phyloP scores from a whole-genome alignment of 2,888 invertebrate genomes.

The Unio pictorum region DNA sequence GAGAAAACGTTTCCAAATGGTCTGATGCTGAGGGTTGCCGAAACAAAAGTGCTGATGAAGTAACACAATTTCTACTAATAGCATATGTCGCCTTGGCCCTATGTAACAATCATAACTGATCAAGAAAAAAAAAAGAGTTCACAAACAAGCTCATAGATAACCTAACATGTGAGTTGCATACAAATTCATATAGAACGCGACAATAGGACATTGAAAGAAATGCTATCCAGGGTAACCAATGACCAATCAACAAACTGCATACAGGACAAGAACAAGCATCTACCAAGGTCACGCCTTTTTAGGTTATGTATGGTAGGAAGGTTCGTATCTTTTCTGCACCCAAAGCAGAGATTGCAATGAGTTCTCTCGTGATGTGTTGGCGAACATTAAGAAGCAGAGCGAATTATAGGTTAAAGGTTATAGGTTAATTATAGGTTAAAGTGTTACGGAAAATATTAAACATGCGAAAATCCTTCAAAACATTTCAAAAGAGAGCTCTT shows the following conservation, averaged over 20 bases:
- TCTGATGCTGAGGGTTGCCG: too few species aligned
- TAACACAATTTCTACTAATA: slow-evolving; percentile 1
- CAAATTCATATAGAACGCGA: slow-evolving; percentile 12
- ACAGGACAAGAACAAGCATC: slow-evolving; percentile 9
- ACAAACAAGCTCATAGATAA: slow-evolving; percentile 10
- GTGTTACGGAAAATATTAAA: slow-evolving; percentile 2
- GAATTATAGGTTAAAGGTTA: neutral
- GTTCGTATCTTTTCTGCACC: neutral
- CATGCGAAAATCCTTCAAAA: slow-evolving; percentile 3
- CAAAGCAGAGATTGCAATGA: neutral
- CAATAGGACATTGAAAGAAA: slow-evolving; percentile 14
- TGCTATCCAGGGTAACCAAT: slow-evolving; percentile 3
- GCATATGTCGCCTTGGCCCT: slow-evolving; percentile 3
- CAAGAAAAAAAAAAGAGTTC: slow-evolving; percentile 9
- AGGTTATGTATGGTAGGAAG: slow-evolving; percentile 5
- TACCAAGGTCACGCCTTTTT: slow-evolving; percentile 10
- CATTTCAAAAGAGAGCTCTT: neutral
- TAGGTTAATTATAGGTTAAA: neutral
- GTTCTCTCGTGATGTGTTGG: neutral
- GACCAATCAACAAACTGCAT: slow-evolving; percentile 6
- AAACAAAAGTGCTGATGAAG: too few species aligned
- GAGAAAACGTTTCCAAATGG: too few species aligned
- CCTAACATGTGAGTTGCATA: slow-evolving; percentile 5
- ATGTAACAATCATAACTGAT: slow-evolving; percentile 9
- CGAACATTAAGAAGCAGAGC: neutral